Base-by-base conservation (phyloP, 2,888 invertebrate species). In the Drosophila anomelani region DNA sequence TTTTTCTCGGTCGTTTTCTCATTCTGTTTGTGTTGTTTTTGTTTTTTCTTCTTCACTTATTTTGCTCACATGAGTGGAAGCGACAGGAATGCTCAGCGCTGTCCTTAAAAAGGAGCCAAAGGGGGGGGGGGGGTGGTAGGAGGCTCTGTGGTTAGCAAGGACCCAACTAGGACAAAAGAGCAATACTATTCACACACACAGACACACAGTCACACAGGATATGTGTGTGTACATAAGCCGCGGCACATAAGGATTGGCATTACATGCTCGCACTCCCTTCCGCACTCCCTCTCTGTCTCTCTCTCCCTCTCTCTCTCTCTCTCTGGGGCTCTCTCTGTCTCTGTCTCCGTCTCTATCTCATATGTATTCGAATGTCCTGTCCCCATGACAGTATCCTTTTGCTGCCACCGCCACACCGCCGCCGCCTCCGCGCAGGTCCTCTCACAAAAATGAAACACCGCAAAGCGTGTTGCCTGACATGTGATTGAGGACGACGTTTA, bases 401-500 rank as follows among this genome's bases (percentile, higher is more conserved):
- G 13, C 26, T n/a, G 17, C 64, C 71, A 64, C 73, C 73, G 47
- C 43, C 26, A 26, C 36, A 8, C 41, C 32, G 32, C 26, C 34
- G 23, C 47, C 64, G 6, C 58, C 56, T 15, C 56, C 58, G 59
- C 53, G 15, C 58, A 57, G 60, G 39, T 46, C 60, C 64, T 36
- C 51, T 26, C 76, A 74, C 75, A 82, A 72, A 84, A 85, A 85
- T 84, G 84, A 87, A 84, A 84, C 88, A 85, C 84, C 88, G 88
- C 84, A 85, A 84, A 85, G 78, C 83, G 84, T 85, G 80, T 81
- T 79, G 79, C 86, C 76, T 89, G 87, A 88, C 88, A 88, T 89
- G 84, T 88, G 89, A 89, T 89, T 89, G 88, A 88, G 81, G 81
- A 89, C 80, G 86, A 86, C 89, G 78, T 87, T 87, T 79, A 85